Evolutionary conservation across 2,888 invertebrate genomes (phyloP), one percentile per base, ranked within the genome.

Genomic region (Dolichomitus sp.): DNA sequence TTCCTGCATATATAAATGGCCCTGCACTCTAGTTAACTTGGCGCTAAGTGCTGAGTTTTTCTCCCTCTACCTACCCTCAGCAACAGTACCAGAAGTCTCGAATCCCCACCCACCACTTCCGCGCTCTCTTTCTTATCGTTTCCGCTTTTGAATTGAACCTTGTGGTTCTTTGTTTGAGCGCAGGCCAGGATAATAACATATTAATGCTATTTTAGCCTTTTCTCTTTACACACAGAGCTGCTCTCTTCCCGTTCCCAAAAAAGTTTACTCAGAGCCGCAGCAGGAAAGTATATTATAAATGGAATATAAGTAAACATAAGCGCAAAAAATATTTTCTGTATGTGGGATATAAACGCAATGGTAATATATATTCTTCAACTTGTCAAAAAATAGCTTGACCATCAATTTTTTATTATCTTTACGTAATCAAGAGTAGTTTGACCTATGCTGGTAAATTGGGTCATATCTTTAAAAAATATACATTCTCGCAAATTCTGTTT

Each of bases 1-100:
- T 82, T 87, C 81, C 84, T 80, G 84, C 85, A 88, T 87, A 83
- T 83, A 87, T 87, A 88, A 89, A 85, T 84, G 86, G 27, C 76
- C 70, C 83, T 85, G 84, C 82, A 85, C 85, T 88, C 85, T 84
- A 85, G 83, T 87, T 85, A 86, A 87, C 86, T 87, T 78, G 65
- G 50, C 52, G 70, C 83, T 83, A 87, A 88, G 85, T 81, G 83
- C 85, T 77, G 63, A 68, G 75, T 87, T 85, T 78, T 66, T 73
- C 84, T 76, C 54, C 27, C 70, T 57, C 61, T 48, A 45, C 30
- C 33, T 73, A 19, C 33, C 19, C 23, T 7, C 42, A 59, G 54
- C 40, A 27, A 45, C 33, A 75, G 48, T 50, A 48, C 17, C 78
- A 79, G 59, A 79, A 79, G 82, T 75, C 78, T 42, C 57, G 63